Evolutionary conservation across 2,113 vertebrate genomes (phyloP), one percentile per base, ranked within the genome.

Genomic region (Hymenochirus boettgeri): DNA sequence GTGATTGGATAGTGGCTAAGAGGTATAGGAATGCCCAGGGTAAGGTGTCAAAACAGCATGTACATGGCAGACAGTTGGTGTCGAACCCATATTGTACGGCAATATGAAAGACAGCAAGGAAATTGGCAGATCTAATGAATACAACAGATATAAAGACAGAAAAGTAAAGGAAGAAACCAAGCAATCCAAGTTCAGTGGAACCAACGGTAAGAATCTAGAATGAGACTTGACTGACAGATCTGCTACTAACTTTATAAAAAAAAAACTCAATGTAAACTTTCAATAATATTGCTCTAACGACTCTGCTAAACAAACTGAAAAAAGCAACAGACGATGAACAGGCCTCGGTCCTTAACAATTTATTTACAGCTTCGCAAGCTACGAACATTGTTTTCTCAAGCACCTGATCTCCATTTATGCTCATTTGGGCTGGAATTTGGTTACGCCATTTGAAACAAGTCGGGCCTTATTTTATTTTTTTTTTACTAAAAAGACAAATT

Each of bases 221-320:
- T n/a, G n/a, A n/a, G n/a, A n/a, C n/a, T n/a, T n/a, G 88, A 88
- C 77, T 85, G 86, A 76, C 85, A 83, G 80, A 75, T 82, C 74
- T 61, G 77, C 85, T 86, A 85, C 87, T 90, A 88, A 85, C 73
- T 76, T 85, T n/a, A n/a, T n/a, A n/a, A n/a, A n/a, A 86, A 87
- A 86, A 83, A 80, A 71, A 80, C 73, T 78, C 78, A 79, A 76
- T 11, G 42, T 80, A 82, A 84, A 81, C 82, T 80, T 76, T 62
- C 76, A 82, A 77, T 76, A 87, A 83, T 88, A 82, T 90, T 89
- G 77, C 79, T 85, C 74, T 87, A 86, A 78, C 78, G 77, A 81
- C 83, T 84, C 76, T 82, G 66, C 87, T 85, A 85, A 81, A 84
- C 74, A 85, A 84, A 87, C 33, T 19, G 74, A 81, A 74, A 86